A percentile compares a stretch with the other conserved stretches of the same genome.
These are phyloP conservation scores for Macheiramphus alcinus DNA, from an alignment of 2,113 vertebrate species.

Conservation along the genomic window DNA sequence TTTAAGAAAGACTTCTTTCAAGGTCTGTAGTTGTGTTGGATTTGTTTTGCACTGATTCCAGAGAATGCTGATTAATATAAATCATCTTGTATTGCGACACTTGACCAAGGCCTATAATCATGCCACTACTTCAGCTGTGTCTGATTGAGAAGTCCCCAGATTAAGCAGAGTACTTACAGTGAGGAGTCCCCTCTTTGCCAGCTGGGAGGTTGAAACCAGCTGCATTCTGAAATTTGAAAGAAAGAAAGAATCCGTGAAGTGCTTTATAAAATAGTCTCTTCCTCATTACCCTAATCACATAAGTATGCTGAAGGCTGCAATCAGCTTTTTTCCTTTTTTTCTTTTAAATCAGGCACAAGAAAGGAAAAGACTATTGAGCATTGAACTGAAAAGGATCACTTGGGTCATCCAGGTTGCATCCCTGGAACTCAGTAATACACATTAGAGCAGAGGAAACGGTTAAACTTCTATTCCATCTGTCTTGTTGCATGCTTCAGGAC, in stretches of 20 bases:
- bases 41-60: background rate
- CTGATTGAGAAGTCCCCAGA: slow-evolving; percentile 20
- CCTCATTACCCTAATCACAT: background rate
- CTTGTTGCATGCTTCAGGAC: background rate
- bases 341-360: background rate
- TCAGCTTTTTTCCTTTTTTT: background rate
- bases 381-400: background rate
- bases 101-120: slow-evolving; percentile 48
- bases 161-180: background rate
- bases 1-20: background rate
- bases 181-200: slow-evolving; percentile 9
- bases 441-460: background rate
- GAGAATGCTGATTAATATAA: slow-evolving; percentile 28
- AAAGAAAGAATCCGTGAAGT: background rate
- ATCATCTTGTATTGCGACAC: slow-evolving; percentile 10
- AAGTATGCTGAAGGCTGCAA: background rate
- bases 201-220: slow-evolving; percentile 17
- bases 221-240: slow-evolving; percentile 1
- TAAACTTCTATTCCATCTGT: background rate
- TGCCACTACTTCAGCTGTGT: slow-evolving; percentile 11
- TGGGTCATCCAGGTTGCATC: background rate
- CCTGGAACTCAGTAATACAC: background rate
- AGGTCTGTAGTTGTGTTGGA: background rate
- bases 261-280: background rate
- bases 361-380: background rate